phyloP scores from a whole-genome alignment of 2,888 invertebrate species.

The Leptothorax acervorum region DNA sequence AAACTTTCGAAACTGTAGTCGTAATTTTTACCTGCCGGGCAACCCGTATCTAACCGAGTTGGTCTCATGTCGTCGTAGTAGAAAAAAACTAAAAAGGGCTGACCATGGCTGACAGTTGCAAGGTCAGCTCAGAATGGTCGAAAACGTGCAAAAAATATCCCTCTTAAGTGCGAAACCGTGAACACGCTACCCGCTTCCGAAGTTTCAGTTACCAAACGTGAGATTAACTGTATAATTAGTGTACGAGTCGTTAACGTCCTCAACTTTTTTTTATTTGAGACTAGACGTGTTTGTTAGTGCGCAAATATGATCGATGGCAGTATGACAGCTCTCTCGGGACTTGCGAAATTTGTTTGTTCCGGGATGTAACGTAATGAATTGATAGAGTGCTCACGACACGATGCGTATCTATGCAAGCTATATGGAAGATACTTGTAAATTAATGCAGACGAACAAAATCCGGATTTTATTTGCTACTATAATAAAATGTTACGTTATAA shows the following conservation, averaged over 20 bases:
- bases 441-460: conserved; percentile 29
- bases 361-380: conserved; percentile 66
- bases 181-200: neutral
- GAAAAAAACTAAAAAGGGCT: conserved; percentile 32
- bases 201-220: neutral
- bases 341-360: conserved; percentile 61
- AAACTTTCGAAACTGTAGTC: conserved; percentile 62
- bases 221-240: conserved; percentile 34
- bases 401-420: conserved; percentile 8
- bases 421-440: conserved; percentile 36
- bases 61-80: conserved; percentile 14
- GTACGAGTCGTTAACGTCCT: conserved; percentile 58
- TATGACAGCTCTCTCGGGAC: conserved; percentile 58
- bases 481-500: conserved; percentile 1
- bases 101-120: conserved; percentile 3
- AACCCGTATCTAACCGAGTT: conserved; percentile 39
- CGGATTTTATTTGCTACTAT: neutral
- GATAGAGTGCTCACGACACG: conserved; percentile 64
- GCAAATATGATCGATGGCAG: conserved; percentile 71
- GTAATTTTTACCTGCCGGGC: conserved; percentile 67
- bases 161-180: neutral
- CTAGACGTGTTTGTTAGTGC: conserved; percentile 34
- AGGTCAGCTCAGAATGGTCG: conserved; percentile 24
- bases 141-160: conserved; percentile 46
- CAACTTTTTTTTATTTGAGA: conserved; percentile 58